phyloP scores from a whole-genome alignment of 1,140 invertebrate genomes.

The Atta texana region DNA sequence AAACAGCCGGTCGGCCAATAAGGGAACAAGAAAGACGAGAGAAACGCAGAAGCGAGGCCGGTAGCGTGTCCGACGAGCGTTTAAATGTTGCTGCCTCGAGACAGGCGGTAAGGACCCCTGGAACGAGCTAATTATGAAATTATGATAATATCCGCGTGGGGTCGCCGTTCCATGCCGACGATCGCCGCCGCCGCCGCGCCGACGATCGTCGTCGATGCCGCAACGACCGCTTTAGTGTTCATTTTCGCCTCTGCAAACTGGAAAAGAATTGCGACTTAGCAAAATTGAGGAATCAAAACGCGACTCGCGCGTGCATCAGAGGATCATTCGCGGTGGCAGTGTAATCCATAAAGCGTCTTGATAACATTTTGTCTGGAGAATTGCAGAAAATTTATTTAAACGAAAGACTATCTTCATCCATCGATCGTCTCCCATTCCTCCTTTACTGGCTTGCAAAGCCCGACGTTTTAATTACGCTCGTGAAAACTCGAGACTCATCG shows the following conservation, averaged over 20 bases:
- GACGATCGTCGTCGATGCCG: constrained; percentile 49
- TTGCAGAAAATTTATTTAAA: constrained; percentile 35
- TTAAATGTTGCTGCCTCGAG: constrained; percentile 71
- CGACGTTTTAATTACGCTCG: constrained; percentile 53
- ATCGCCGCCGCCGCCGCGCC: constrained; percentile 7
- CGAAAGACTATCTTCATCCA: constrained; percentile 8
- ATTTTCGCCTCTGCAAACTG: constrained; percentile 39
- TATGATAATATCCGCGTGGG: constrained; percentile 74
- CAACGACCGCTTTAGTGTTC: constrained; percentile 48
- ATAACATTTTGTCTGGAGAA: constrained; percentile 8
- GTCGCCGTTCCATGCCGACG: constrained; percentile 70
- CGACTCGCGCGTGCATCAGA: not conserved
- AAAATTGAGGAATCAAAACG: constrained; percentile 22
- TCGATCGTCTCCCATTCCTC: constrained; percentile 25
- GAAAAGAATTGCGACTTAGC: not conserved
- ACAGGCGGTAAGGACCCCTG: constrained; percentile 73
- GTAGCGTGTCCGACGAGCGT: constrained; percentile 74
- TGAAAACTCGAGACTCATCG: constrained; percentile 37
- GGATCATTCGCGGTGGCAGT: not conserved
- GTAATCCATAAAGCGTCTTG: not conserved
- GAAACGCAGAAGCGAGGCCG: constrained; percentile 62
- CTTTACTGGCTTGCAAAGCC: not conserved
- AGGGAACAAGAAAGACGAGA: constrained; percentile 37
- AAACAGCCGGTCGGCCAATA: constrained; percentile 42
- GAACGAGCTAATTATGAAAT: constrained; percentile 79